A percentile compares a stretch with the other conserved stretches of the same genome.
Conservation (phyloP, 1,140 invertebrate species). For the Latrodectus geometricus region DNA sequence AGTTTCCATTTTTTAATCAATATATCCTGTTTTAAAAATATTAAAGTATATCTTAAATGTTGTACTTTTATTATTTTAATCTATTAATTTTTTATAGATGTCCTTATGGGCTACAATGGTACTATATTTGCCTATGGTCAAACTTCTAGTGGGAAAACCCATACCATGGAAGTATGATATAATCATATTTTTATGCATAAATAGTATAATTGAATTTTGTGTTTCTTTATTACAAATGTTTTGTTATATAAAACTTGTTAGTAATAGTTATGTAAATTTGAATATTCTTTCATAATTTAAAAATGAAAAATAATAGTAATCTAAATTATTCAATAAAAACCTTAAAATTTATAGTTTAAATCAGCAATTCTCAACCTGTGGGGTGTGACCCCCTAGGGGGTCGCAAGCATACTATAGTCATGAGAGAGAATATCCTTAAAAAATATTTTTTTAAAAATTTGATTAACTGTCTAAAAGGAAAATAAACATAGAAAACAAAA, state of each 20-base stretch:
- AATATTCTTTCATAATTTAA: background rate
- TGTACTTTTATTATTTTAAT: background rate
- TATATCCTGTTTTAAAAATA: too few relatives aligned
- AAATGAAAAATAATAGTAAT: background rate
- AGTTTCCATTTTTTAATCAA: too few relatives aligned
- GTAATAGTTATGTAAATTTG: background rate
- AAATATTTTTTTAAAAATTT: too few relatives aligned
- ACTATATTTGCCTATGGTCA: conserved; percentile 99
- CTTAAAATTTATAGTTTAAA: too few relatives aligned
- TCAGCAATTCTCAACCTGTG: too few relatives aligned
- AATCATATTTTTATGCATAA: background rate
- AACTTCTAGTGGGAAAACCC: conserved; percentile 99
- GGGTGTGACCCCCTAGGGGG: too few relatives aligned
- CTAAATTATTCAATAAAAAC: background rate
- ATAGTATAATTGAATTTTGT: too few relatives aligned
- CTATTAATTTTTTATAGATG: conserved; percentile 76
- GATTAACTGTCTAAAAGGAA: too few relatives aligned
- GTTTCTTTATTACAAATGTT: too few relatives aligned
- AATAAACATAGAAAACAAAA: too few relatives aligned
- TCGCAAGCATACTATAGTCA: too few relatives aligned
- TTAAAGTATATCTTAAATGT: background rate
- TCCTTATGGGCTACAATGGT: conserved; percentile 98
- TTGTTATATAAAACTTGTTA: conserved; percentile 1
- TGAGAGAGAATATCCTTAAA: too few relatives aligned
- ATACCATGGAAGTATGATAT: conserved; percentile 89